Evolutionary conservation across 2,113 vertebrate species (phyloP).

Genomic region (Pardalotus punctatus): DNA sequence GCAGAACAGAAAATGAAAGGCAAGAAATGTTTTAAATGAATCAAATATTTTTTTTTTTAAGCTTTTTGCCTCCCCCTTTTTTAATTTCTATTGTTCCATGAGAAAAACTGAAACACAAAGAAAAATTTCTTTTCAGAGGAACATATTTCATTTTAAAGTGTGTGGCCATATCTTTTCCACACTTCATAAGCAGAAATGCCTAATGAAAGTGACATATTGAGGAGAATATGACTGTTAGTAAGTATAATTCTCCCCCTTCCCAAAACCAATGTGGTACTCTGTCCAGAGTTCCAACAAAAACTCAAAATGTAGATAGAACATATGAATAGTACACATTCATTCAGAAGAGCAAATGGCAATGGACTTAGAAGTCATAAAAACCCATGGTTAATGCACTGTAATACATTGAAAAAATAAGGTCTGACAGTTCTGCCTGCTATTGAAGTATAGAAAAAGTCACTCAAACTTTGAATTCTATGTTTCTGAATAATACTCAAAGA

Average conservation of each 20-base stretch:
- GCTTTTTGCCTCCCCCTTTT: not conserved
- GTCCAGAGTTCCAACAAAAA: not conserved
- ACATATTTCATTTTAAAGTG: not conserved
- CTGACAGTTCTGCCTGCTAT: not conserved
- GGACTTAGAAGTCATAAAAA: not conserved
- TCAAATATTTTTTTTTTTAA: not conserved
- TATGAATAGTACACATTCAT: not conserved
- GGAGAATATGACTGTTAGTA: not conserved
- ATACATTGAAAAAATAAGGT: not conserved
- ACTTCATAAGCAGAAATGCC: not conserved
- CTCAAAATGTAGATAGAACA: not conserved
- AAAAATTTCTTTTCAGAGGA: not conserved
- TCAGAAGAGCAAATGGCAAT: not conserved
- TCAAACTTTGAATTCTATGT: not conserved
- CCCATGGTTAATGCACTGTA: not conserved
- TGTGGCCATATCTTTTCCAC: not conserved
- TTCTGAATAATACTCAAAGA: not conserved
- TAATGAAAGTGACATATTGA: not conserved
- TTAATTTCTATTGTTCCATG: not conserved
- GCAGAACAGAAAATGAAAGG: not conserved
- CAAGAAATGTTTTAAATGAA: not conserved
- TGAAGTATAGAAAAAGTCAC: not conserved
- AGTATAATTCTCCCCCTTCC: not conserved
- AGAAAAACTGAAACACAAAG: not conserved
- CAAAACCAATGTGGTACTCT: not conserved